Percentiles rank a stretch among this genome's conserved stretches.
These are phyloP conservation scores for Megaceryle maxima DNA, from an alignment of 2,113 vertebrate genomes.

Conservation along the genomic window DNA sequence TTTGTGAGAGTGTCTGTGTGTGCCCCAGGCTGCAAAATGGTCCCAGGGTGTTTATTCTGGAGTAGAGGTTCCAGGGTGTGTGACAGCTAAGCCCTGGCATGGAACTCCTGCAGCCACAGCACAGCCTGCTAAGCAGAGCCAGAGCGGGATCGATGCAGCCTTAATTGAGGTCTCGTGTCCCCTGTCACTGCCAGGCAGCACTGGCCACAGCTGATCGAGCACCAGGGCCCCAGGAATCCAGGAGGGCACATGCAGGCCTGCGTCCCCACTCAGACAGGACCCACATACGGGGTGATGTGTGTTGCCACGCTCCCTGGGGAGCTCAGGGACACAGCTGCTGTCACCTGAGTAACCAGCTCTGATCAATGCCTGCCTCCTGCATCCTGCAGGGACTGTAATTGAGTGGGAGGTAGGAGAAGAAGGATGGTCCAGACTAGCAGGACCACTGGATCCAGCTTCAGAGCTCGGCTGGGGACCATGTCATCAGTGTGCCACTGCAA, in stretches of 20 bases:
- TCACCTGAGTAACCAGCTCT: slow-evolving; percentile 54
- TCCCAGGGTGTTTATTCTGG: background rate
- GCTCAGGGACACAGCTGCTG: slow-evolving; percentile 23
- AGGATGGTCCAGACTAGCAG: background rate
- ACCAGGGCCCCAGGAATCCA: background rate
- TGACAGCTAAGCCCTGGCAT: background rate
- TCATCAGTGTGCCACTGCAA: background rate
- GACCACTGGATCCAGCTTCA: background rate
- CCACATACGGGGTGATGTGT: background rate
- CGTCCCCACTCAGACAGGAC: background rate
- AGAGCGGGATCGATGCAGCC: background rate
- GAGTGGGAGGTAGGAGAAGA: background rate
- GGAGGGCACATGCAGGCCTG: accelerated
- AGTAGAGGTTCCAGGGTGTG: background rate
- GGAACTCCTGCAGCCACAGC: background rate
- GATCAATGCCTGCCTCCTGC: background rate
- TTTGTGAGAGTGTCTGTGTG: too few relatives aligned
- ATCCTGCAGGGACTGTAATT: slow-evolving; percentile 38
- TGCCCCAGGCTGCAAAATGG: background rate
- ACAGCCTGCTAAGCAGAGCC: background rate
- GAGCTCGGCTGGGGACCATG: accelerated
- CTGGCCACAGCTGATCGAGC: background rate
- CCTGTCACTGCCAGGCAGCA: background rate
- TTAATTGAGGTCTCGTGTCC: slow-evolving; percentile 9
- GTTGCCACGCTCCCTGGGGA: background rate